A percentile compares a stretch with the other conserved stretches of the same genome.
Conservation (phyloP, 2,797 vertebrate genomes). For the Mormyrops attenuatus region DNA sequence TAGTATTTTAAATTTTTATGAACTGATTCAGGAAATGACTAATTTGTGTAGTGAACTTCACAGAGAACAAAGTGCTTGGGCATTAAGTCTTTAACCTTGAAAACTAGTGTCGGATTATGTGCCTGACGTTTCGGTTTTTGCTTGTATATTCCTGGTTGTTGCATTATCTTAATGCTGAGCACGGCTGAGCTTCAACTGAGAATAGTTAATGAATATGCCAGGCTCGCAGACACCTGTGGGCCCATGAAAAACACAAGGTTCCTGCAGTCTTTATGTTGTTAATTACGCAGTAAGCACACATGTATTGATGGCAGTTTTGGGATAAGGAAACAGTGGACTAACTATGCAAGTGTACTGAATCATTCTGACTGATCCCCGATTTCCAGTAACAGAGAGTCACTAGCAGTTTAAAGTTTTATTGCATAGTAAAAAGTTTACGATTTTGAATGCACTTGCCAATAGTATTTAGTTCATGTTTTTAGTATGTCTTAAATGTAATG, state of each 20-base stretch:
- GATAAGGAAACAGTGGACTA: neutral
- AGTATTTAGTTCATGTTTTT: neutral
- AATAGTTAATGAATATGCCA: neutral
- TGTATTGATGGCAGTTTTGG: neutral
- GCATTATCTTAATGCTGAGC: neutral
- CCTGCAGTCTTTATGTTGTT: neutral
- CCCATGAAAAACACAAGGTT: neutral
- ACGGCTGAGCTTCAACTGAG: neutral
- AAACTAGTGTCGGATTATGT: neutral
- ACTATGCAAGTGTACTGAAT: neutral
- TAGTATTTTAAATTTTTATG: neutral
- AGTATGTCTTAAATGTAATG: neutral
- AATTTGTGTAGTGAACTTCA: neutral
- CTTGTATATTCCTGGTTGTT: neutral
- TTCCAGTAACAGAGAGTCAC: neutral
- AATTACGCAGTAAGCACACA: neutral
- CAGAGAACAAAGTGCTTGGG: neutral
- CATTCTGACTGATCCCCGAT: neutral
- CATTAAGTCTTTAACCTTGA: neutral
- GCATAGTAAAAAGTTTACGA: neutral
- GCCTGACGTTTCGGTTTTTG: neutral
- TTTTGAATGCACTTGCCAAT: neutral
- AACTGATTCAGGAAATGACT: neutral
- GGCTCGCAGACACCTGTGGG: constrained; percentile 3
- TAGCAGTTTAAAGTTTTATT: neutral